Evolutionary conservation across 2,888 invertebrate genomes (phyloP).

Genomic region (Ochropleura plecta): DNA sequence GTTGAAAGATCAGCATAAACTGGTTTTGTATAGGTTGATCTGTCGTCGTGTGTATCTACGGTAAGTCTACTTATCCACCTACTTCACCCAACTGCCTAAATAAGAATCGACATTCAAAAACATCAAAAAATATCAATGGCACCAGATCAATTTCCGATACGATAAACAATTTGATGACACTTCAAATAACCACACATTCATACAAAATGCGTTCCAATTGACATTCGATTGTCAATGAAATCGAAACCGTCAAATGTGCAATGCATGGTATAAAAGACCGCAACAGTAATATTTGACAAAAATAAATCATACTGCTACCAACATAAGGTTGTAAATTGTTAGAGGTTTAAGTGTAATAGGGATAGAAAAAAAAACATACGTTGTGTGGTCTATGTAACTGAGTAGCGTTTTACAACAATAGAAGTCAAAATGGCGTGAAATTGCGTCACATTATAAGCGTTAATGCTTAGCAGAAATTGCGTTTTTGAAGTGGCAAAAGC

Average conservation of each 20-base stretch:
- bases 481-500: slow-evolving; percentile 78
- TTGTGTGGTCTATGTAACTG: slow-evolving; percentile 85
- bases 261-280: slow-evolving; percentile 35
- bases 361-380: slow-evolving; percentile 52
- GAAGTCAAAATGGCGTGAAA: slow-evolving; percentile 86
- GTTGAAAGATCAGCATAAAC: no score
- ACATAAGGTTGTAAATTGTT: slow-evolving; percentile 35
- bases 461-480: slow-evolving; percentile 68
- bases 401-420: slow-evolving; percentile 79
- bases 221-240: slow-evolving; percentile 65
- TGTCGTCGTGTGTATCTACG: no score
- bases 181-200: slow-evolving; percentile 51
- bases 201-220: slow-evolving; percentile 54
- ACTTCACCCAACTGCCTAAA: background rate
- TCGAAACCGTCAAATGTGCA: slow-evolving; percentile 68
- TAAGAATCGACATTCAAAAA: slow-evolving; percentile 5
- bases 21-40: no score
- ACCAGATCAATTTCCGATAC: slow-evolving; percentile 55
- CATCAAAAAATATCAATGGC: slow-evolving; percentile 17
- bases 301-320: rapidly evolving
- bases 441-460: slow-evolving; percentile 83
- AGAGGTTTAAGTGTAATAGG: background rate
- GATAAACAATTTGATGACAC: slow-evolving; percentile 56
- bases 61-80: background rate
- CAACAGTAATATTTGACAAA: slow-evolving; percentile 18